A percentile compares a stretch with the other conserved stretches of the same genome.
phyloP scores from a whole-genome alignment of 2,797 vertebrate species.

The Mormyrus hasselquistii region DNA sequence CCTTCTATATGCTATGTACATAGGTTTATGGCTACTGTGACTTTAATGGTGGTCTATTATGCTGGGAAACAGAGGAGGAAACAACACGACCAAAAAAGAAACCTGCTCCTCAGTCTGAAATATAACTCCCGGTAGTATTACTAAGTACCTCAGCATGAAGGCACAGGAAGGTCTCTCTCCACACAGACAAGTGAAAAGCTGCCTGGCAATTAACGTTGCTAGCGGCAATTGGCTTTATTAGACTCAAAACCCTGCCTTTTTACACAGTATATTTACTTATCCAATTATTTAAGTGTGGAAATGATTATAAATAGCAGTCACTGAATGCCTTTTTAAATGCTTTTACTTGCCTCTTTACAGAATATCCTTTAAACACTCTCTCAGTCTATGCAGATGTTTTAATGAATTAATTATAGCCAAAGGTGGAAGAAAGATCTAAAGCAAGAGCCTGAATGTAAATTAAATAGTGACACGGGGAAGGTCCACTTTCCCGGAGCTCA shows the following conservation, averaged over 20 bases:
- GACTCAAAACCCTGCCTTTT: background rate
- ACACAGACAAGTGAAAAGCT: background rate
- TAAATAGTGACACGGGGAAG: background rate
- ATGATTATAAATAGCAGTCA: background rate
- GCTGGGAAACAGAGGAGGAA: background rate
- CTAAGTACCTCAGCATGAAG: background rate
- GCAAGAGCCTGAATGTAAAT: background rate
- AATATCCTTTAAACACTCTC: background rate
- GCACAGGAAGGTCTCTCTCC: background rate
- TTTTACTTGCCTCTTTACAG: background rate
- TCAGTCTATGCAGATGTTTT: background rate
- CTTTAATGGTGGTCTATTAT: background rate
- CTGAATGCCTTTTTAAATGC: background rate
- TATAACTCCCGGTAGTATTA: background rate
- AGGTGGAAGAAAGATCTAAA: background rate
- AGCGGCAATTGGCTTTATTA: background rate
- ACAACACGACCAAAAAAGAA: background rate
- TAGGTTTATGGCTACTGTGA: background rate
- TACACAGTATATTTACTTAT: background rate
- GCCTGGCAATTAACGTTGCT: background rate
- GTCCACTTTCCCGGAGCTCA: background rate
- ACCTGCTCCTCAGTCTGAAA: background rate
- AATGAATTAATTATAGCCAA: constrained; percentile 5
- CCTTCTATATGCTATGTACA: constrained; percentile 10
- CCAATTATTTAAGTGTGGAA: constrained; percentile 5